Percentiles rank a stretch among this genome's conserved stretches.
These are phyloP conservation scores for Aporophyla lueneburgensis DNA, from an alignment of 2,888 invertebrate genomes.

Conservation along the genomic window DNA sequence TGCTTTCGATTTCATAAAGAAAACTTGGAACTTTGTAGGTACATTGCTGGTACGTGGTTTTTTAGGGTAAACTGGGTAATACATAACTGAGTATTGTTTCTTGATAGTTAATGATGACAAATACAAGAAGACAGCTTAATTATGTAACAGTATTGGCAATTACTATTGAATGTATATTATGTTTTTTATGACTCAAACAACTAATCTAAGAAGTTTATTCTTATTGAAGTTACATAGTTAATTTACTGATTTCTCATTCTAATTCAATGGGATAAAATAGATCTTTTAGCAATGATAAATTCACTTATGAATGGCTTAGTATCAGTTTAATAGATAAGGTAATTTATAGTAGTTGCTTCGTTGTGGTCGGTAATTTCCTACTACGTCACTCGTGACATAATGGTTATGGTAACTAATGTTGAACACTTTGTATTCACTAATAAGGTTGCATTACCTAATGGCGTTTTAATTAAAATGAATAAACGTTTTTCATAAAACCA, in stretches of 20 bases:
- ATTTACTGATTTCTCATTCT: slow-evolving; percentile 17
- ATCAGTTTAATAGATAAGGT: slow-evolving; percentile 43
- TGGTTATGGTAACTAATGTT: slow-evolving; percentile 15
- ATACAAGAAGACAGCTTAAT: slow-evolving; percentile 9
- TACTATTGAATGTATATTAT: slow-evolving; percentile 20
- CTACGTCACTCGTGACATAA: slow-evolving; percentile 7
- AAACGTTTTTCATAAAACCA: slow-evolving; percentile 24
- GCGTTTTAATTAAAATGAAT: slow-evolving; percentile 33
- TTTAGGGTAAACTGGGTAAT: background rate
- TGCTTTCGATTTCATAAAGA: background rate
- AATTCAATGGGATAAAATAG: slow-evolving; percentile 14
- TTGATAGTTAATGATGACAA: background rate
- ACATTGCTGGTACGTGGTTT: background rate
- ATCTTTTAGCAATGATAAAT: slow-evolving; percentile 24
- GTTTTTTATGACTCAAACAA: slow-evolving; percentile 12
- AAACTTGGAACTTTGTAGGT: background rate
- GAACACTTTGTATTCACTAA: slow-evolving; percentile 23
- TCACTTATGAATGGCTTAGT: slow-evolving; percentile 29
- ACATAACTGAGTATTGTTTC: background rate
- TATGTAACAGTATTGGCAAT: slow-evolving; percentile 31
- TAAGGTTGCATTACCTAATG: slow-evolving; percentile 30
- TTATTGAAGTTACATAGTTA: slow-evolving; percentile 30
- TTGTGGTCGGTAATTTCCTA: slow-evolving; percentile 39
- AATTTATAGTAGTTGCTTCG: slow-evolving; percentile 23
- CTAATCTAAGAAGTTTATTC: slow-evolving; percentile 27